Evolutionary conservation across 2,113 vertebrate genomes (phyloP).

Genomic region (Eupsittula cactorum): DNA sequence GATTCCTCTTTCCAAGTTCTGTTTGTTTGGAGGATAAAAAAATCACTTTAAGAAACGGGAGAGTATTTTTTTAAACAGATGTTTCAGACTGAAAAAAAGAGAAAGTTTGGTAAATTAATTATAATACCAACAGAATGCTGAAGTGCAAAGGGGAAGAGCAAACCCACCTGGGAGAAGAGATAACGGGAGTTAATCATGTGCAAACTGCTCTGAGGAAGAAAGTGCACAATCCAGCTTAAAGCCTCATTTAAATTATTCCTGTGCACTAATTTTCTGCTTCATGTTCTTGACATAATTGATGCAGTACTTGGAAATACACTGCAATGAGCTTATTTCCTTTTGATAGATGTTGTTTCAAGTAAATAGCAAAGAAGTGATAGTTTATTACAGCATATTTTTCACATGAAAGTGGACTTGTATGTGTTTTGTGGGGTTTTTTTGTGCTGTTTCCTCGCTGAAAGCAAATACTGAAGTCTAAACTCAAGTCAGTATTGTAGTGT

Average conservation of each 20-base stretch:
- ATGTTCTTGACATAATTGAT: constrained; percentile 41
- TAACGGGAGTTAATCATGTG: constrained; percentile 26
- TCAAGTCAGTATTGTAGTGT: background rate
- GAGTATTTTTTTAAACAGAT: background rate
- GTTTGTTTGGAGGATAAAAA: background rate
- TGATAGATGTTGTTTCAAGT: background rate
- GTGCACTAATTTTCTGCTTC: constrained; percentile 49
- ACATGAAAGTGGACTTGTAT: background rate
- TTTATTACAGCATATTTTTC: background rate
- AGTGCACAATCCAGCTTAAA: constrained; percentile 24
- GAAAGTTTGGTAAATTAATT: background rate
- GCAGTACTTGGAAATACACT: background rate
- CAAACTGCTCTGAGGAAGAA: constrained; percentile 12
- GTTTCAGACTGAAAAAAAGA: background rate
- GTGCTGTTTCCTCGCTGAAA: background rate
- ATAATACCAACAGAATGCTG: background rate
- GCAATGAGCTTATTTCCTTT: background rate
- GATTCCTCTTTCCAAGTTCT: background rate
- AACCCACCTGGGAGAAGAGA: constrained; percentile 29
- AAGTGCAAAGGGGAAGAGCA: background rate
- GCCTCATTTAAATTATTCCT: constrained; percentile 1
- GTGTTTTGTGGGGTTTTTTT: background rate
- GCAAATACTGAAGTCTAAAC: background rate
- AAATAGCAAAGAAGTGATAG: background rate
- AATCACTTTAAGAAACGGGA: background rate